These are phyloP conservation scores for Halichoeres trimaculatus DNA, from an alignment of 2,113 vertebrate genomes.

Conservation along the genomic window DNA sequence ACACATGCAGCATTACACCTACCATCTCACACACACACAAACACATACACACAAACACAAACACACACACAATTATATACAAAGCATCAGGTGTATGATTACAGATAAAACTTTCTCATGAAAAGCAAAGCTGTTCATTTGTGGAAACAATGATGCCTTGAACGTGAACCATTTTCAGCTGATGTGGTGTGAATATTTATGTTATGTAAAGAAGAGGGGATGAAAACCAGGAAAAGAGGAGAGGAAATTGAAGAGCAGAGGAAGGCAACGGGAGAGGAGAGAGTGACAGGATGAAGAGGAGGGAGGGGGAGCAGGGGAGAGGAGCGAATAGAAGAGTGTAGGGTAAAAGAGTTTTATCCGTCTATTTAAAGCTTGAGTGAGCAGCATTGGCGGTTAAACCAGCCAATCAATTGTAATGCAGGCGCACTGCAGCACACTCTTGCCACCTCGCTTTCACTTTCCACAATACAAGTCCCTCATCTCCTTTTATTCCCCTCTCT, in stretches of 20 bases:
- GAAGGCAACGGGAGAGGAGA: not conserved
- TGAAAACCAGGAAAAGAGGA: not conserved
- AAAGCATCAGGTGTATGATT: constrained; percentile 8
- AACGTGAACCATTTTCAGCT: constrained; percentile 15
- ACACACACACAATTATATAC: not conserved
- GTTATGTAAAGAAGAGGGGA: not conserved
- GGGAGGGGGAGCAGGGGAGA: constrained; percentile 18
- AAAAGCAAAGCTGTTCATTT: constrained; percentile 25
- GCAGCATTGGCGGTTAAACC: constrained; percentile 69
- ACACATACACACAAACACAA: constrained; percentile 13
- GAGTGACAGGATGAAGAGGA: constrained; percentile 22
- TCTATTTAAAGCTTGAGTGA: constrained; percentile 76
- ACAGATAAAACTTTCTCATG: constrained; percentile 6
- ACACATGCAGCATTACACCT: not conserved
- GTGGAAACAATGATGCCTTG: constrained; percentile 11
- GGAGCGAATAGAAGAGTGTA: constrained; percentile 15
- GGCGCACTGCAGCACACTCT: constrained; percentile 67
- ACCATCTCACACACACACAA: not conserved
- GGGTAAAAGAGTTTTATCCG: constrained; percentile 66
- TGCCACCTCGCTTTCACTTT: constrained; percentile 50
- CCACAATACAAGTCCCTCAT: constrained; percentile 33
- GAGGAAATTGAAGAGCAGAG: not conserved
- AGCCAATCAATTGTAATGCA: constrained; percentile 75
- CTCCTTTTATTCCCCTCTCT: constrained; percentile 38
- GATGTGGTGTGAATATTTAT: constrained; percentile 24